phyloP scores from a whole-genome alignment of 2,113 vertebrate species.

The Eidolon helvum region DNA sequence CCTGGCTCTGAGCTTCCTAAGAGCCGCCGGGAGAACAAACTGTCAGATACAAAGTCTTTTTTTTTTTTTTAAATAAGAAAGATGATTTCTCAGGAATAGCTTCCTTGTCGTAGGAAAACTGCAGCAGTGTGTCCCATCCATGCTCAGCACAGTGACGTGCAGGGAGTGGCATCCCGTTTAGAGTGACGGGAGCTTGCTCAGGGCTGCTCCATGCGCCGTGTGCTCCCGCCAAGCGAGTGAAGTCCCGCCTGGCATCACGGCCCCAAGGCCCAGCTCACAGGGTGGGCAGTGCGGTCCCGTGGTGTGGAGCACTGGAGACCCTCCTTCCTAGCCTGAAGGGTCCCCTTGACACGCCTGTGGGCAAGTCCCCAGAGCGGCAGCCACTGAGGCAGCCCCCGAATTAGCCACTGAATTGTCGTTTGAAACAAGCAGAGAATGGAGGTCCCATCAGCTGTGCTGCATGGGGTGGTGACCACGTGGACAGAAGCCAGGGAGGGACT shows the following conservation, averaged over 20 bases:
- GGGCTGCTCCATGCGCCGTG: accelerated
- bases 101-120: accelerated
- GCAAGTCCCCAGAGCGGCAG: not conserved
- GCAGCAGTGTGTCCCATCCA: accelerated
- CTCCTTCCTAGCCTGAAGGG: not conserved
- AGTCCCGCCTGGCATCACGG: too few relatives aligned
- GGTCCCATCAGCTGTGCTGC: slow-evolving; percentile 60
- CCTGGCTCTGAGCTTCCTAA: not conserved
- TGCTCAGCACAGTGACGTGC: accelerated
- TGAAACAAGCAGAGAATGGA: slow-evolving; percentile 68
- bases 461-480: accelerated
- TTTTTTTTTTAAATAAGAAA: not conserved
- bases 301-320: not conserved
- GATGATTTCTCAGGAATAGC: not conserved
- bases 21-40: not conserved
- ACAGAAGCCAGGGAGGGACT: not conserved
- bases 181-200: accelerated
- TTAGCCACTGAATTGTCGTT: not conserved
- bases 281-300: not conserved
- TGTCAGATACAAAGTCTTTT: too few relatives aligned
- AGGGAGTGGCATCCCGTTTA: accelerated
- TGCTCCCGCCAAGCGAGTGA: accelerated
- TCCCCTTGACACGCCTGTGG: not conserved
- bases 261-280: too few relatives aligned
- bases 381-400: too few relatives aligned